A percentile compares a stretch with the other conserved stretches of the same genome.
Conservation (phyloP, 2,113 vertebrate species). For the Heterocephalus glaber region DNA sequence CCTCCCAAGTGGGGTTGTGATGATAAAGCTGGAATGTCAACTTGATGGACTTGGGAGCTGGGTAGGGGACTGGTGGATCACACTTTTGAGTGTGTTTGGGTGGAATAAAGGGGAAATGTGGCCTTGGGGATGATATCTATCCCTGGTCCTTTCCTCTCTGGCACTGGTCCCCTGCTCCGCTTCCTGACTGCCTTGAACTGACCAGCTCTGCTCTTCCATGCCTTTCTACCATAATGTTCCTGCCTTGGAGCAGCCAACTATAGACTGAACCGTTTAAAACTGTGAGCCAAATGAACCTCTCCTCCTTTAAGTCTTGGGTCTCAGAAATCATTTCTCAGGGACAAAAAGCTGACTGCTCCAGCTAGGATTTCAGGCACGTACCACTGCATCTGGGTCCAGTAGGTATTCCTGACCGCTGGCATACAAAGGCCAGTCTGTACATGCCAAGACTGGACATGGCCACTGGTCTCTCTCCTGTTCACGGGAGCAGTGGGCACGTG, state of each 20-base stretch:
- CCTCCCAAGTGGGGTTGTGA: not conserved
- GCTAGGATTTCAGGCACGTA: not conserved
- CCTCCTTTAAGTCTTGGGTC: not conserved
- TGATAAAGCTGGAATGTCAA: not conserved
- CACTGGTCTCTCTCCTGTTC: not conserved
- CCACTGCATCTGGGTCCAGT: not conserved
- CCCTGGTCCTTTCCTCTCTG: not conserved
- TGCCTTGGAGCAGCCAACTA: not conserved
- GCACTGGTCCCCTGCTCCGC: not conserved
- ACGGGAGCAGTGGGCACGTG: rapidly evolving
- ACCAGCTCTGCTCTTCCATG: too few relatives aligned
- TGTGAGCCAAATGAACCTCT: not conserved
- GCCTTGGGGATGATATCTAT: not conserved
- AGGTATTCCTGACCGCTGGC: rapidly evolving
- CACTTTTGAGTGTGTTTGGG: not conserved
- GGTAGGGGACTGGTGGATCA: not conserved
- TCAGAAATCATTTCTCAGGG: not conserved
- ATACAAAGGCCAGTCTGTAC: rapidly evolving
- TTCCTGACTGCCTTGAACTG: not conserved
- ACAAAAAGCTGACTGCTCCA: not conserved
- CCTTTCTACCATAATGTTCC: not conserved
- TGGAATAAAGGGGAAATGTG: not conserved
- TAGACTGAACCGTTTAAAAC: not conserved
- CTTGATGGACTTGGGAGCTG: not conserved
- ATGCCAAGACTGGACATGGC: not conserved